Evolutionary conservation across 64 coral and sea anemone species (phyloP).

Genomic region (Montipora efflorescens): DNA sequence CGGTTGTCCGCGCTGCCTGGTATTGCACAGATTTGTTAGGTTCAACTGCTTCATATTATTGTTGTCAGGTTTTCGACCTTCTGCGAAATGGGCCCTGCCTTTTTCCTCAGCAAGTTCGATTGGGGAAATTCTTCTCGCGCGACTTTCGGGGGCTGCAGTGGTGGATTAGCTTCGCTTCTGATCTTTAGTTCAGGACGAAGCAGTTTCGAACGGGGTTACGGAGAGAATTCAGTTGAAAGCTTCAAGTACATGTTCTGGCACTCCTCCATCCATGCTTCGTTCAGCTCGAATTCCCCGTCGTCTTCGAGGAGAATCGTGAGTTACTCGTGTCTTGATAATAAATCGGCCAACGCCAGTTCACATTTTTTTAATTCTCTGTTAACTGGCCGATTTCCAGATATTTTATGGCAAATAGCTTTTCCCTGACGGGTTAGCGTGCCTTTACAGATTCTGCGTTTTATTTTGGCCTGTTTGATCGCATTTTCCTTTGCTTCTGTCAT

Average conservation of each 20-base stretch:
- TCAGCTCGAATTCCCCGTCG: not conserved
- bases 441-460: slow-evolving; percentile 1
- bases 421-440: slow-evolving; percentile 6
- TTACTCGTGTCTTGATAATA: slow-evolving; percentile 17
- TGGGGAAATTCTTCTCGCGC: no score
- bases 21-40: not conserved
- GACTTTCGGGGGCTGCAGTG: not conserved
- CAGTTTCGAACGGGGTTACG: not conserved
- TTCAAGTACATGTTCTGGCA: not conserved
- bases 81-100: not conserved
- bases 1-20: not conserved
- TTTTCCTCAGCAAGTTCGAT: not conserved
- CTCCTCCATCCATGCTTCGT: slow-evolving; percentile 12
- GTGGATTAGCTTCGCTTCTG: not conserved
- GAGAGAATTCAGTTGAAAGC: slow-evolving; percentile 28
- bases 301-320: not conserved
- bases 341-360: not conserved
- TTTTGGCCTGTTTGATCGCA: slow-evolving; percentile 19
- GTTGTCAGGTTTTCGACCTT: not conserved
- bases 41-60: not conserved
- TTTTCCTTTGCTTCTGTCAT: slow-evolving; percentile 9
- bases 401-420: not conserved
- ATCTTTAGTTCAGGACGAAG: not conserved
- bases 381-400: slow-evolving; percentile 12
- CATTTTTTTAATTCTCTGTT: not conserved